Evolutionary conservation across 1,140 invertebrate genomes (phyloP).

Genomic region (Mactra quadrangularis): DNA sequence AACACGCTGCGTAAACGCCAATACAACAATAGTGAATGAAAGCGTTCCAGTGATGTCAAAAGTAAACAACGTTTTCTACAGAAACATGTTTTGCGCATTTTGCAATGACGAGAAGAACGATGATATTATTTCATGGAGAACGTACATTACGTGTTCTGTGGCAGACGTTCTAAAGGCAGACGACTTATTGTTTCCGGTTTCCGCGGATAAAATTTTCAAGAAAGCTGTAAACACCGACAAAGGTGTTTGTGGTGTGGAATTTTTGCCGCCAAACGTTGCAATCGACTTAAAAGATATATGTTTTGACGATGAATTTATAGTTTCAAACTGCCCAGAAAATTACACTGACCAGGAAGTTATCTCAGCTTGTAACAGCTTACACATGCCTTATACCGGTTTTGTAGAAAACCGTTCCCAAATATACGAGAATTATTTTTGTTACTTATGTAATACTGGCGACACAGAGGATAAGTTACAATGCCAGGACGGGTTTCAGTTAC

Average conservation of each 20-base stretch:
- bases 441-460: conserved; percentile 18
- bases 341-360: background rate
- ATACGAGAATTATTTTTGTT: conserved; percentile 54
- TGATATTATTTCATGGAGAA: conserved; percentile 19
- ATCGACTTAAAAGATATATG: conserved; percentile 6
- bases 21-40: conserved; percentile 4
- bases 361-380: conserved; percentile 3
- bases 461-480: conserved; percentile 3
- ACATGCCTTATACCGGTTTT: conserved; percentile 32
- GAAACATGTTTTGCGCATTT: conserved; percentile 40
- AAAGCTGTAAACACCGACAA: background rate
- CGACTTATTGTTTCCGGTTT: conserved; percentile 27
- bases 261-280: conserved; percentile 25
- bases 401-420: conserved; percentile 2
- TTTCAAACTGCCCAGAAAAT: conserved; percentile 5
- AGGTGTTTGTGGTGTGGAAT: conserved; percentile 16
- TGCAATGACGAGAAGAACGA: conserved; percentile 25
- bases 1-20: conserved; percentile 7
- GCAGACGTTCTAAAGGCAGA: conserved; percentile 25
- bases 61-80: background rate
- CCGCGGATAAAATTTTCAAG: conserved; percentile 18
- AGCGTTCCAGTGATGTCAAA: conserved; percentile 14
- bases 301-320: conserved; percentile 9
- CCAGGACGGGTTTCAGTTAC: background rate
- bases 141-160: conserved; percentile 24